These are phyloP conservation scores for Gryllus bimaculatus DNA, from an alignment of 1,140 invertebrate species.

Conservation along the genomic window DNA sequence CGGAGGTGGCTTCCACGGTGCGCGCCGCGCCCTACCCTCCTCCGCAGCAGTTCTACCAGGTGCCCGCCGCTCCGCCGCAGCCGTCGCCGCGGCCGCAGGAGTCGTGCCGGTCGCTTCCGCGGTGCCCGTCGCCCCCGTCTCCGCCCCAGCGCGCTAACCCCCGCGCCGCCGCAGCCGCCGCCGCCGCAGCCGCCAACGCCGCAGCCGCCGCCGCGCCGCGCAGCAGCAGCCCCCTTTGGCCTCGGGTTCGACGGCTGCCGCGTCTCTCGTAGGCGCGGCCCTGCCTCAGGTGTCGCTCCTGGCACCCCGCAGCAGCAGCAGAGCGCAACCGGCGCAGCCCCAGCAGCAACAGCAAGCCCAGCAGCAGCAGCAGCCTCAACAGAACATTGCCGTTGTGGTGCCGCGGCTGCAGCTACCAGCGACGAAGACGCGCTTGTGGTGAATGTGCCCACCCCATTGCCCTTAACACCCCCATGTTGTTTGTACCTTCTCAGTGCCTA, in stretches of 20 bases:
- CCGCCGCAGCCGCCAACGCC: constrained; percentile 13
- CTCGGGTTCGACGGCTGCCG: not conserved
- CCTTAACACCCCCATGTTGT: constrained; percentile 21
- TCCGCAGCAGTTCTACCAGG: constrained; percentile 14
- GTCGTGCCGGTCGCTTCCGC: not conserved
- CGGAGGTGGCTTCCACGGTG: constrained; percentile 22
- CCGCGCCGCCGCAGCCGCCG: constrained; percentile 10
- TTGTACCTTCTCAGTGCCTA: constrained; percentile 23
- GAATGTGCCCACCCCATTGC: constrained; percentile 12
- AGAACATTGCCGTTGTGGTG: constrained; percentile 20
- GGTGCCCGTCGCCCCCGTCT: constrained; percentile 10
- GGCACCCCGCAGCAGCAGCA: constrained; percentile 13
- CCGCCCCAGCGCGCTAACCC: constrained; percentile 14
- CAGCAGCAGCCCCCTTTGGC: not conserved
- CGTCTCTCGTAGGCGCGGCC: not conserved
- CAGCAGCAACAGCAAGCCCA: constrained; percentile 3
- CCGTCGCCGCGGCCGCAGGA: not conserved
- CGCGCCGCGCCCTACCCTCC: constrained; percentile 20
- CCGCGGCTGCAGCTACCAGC: constrained; percentile 13
- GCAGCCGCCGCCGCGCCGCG: constrained; percentile 10
- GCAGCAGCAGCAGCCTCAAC: not conserved
- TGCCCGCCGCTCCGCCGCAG: constrained; percentile 8
- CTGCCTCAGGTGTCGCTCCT: constrained; percentile 3
- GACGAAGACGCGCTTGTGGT: constrained; percentile 13
- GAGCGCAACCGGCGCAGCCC: constrained; percentile 5